Percentiles rank a stretch among this genome's conserved stretches.
Conservation (phyloP, 1,140 invertebrate genomes). For the Chironomus striatipennis region DNA sequence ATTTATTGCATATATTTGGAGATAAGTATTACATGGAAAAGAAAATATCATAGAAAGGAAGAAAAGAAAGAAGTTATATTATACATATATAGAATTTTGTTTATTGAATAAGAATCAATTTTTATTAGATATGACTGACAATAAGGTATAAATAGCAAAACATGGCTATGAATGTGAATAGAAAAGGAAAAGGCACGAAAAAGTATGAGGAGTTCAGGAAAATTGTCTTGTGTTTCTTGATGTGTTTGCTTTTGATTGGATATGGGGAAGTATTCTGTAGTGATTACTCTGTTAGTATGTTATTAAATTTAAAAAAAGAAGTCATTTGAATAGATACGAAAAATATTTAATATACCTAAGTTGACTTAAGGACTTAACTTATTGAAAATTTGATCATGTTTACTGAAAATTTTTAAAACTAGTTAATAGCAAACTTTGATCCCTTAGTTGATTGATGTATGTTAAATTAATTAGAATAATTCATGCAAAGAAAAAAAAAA, state of each 20-base stretch:
- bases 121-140: constrained; percentile 21
- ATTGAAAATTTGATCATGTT: neutral
- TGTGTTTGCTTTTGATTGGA: neutral
- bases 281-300: neutral
- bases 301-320: neutral
- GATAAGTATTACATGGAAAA: neutral
- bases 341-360: no score
- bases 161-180: neutral
- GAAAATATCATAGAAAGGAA: neutral
- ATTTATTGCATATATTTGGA: no score
- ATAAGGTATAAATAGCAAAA: constrained; percentile 20
- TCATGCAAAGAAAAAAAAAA: neutral
- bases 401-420: neutral
- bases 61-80: neutral
- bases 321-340: no score
- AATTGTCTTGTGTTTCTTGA: neutral
- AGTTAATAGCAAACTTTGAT: neutral
- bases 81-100: constrained; percentile 16
- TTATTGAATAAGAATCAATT: constrained; percentile 23
- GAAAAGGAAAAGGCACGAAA: neutral
- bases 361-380: no score
- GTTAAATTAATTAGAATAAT: neutral
- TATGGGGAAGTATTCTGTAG: neutral
- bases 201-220: neutral
- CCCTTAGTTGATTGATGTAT: neutral